Conservation (phyloP, 2,888 invertebrate species). For the Caenorhabditis sp. region DNA sequence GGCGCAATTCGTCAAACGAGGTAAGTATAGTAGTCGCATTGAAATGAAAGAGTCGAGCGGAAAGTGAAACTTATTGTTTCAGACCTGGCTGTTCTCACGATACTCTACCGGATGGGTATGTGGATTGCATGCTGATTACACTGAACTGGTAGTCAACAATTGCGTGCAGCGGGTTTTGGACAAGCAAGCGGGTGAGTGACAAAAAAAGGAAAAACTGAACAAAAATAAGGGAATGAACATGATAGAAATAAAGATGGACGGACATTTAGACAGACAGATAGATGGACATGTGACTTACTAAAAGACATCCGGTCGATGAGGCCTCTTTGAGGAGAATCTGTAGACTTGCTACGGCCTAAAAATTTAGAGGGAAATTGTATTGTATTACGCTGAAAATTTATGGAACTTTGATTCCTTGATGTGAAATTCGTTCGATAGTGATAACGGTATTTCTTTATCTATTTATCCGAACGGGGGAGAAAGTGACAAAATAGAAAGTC, state of each 20-base stretch:
- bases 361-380: too few species aligned
- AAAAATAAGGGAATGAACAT: not conserved
- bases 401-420: not conserved
- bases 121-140: constrained; percentile 94
- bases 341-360: constrained; percentile 18
- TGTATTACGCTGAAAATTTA: not conserved
- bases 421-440: not conserved
- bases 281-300: constrained; percentile 21
- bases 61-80: constrained; percentile 49
- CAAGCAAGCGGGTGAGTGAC: constrained; percentile 87
- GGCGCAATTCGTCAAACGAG: constrained; percentile 86
- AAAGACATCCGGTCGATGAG: constrained; percentile 34
- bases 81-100: constrained; percentile 96
- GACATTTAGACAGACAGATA: not conserved
- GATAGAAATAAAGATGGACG: not conserved
- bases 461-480: not conserved
- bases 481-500: constrained; percentile 15
- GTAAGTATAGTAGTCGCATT: constrained; percentile 45
- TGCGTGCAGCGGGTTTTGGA: constrained; percentile 95
- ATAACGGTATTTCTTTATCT: not conserved
- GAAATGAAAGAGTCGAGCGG: constrained; percentile 11
- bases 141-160: constrained; percentile 89
- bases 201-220: not conserved
- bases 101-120: constrained; percentile 98
- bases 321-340: not conserved